Evolutionary conservation across 2,113 vertebrate species (phyloP).

Genomic region (Cyprinodon brontotheroides): DNA sequence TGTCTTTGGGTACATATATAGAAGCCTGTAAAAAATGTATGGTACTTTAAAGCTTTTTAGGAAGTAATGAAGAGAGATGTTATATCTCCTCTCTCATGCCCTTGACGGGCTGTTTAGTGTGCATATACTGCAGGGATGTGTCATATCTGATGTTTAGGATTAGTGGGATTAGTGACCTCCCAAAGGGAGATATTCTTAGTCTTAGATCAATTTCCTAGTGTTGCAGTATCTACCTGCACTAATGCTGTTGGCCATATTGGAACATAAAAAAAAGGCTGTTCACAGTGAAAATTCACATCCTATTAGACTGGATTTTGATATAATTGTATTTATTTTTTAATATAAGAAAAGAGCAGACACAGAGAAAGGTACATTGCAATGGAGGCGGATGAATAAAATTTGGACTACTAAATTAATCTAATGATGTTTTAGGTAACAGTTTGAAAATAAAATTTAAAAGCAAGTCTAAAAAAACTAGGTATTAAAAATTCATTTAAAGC

Average conservation of each 20-base stretch:
- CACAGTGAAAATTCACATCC: background rate
- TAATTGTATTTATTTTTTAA: no score
- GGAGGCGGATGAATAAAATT: no score
- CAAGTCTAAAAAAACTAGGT: no score
- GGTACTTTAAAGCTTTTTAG: conserved; percentile 13
- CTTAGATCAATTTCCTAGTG: conserved; percentile 5
- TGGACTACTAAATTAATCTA: no score
- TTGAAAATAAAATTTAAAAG: no score
- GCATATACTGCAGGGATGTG: background rate
- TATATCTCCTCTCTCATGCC: conserved; percentile 6
- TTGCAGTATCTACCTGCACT: conserved; percentile 7
- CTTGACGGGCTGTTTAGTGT: conserved; percentile 12
- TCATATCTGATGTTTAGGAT: conserved; percentile 17
- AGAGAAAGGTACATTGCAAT: no score
- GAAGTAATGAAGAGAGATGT: conserved; percentile 4
- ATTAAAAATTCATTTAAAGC: no score
- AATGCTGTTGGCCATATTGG: background rate
- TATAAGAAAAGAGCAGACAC: no score
- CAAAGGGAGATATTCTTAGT: conserved; percentile 18
- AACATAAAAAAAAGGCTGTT: background rate
- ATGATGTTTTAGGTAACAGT: no score
- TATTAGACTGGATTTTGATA: background rate
- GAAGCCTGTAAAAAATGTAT: conserved; percentile 5
- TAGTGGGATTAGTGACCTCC: conserved; percentile 21
- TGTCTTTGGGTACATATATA: background rate